Evolutionary conservation across 37 sponge, comb jelly and placozoan genomes (phyloP).

Genomic region (Cliona cf. orientalis): DNA sequence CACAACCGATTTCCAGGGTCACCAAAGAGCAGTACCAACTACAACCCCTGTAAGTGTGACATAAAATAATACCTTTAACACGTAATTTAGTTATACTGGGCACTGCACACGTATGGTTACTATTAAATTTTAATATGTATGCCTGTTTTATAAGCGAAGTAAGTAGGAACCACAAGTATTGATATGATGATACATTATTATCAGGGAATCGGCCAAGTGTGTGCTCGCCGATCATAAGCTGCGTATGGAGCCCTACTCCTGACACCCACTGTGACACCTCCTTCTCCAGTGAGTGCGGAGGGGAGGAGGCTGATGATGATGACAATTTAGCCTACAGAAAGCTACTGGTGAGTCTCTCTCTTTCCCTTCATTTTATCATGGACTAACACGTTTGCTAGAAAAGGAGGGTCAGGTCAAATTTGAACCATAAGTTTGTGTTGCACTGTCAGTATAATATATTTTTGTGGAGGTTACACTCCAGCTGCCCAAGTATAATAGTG

Average conservation of each 20-base stretch:
- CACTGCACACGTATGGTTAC: neutral
- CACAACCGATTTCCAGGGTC: slow-evolving; percentile 2
- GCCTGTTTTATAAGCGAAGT: too few species aligned
- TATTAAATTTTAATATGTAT: too few species aligned
- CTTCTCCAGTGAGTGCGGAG: slow-evolving; percentile 26
- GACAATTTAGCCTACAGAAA: slow-evolving; percentile 56
- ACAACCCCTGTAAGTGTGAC: neutral
- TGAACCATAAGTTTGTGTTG: too few species aligned
- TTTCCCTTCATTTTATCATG: too few species aligned
- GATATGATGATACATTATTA: too few species aligned
- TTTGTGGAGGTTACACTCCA: too few species aligned
- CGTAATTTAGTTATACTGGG: neutral
- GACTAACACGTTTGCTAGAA: too few species aligned
- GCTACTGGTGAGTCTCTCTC: slow-evolving; percentile 25
- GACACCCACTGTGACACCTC: slow-evolving; percentile 11
- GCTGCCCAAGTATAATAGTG: too few species aligned
- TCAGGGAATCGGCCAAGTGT: neutral
- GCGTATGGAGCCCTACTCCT: slow-evolving; percentile 43
- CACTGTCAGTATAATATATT: too few species aligned
- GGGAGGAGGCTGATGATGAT: slow-evolving; percentile 59
- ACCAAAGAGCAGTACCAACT: neutral
- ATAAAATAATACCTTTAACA: neutral
- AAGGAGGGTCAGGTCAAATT: too few species aligned
- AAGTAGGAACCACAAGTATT: too few species aligned
- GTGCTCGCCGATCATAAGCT: neutral